phyloP scores from a whole-genome alignment of 2,888 invertebrate species.

The Leptopilina drosophilae region DNA sequence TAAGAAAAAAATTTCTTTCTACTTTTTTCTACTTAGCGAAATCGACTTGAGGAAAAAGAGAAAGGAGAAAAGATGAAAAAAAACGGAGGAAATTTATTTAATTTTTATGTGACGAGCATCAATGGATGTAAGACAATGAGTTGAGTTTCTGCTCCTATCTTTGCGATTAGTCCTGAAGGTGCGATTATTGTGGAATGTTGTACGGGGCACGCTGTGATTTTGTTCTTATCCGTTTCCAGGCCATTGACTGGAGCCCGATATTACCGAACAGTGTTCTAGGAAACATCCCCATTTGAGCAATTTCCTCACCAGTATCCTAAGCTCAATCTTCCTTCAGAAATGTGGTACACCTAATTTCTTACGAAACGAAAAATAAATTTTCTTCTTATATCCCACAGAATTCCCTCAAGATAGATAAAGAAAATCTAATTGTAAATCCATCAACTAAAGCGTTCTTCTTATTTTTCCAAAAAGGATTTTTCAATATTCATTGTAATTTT shows the following conservation, averaged over 20 bases:
- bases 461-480: too few species aligned
- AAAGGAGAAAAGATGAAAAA: not conserved
- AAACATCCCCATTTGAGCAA: constrained; percentile 58
- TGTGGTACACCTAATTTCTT: constrained; percentile 50
- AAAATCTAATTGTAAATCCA: not conserved
- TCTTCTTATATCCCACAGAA: constrained; percentile 34
- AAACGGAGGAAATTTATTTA: not conserved
- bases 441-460: too few species aligned
- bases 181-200: constrained; percentile 58
- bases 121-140: constrained; percentile 17
- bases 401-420: not conserved
- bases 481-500: too few species aligned
- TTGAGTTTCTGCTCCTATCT: constrained; percentile 47
- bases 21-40: not conserved
- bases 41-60: not conserved
- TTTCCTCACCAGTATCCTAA: constrained; percentile 53
- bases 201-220: constrained; percentile 62
- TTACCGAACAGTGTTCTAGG: constrained; percentile 60
- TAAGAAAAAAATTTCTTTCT: too few species aligned
- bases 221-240: constrained; percentile 65
- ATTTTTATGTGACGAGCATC: not conserved
- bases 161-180: constrained; percentile 53
- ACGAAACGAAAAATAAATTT: constrained; percentile 50
- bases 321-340: constrained; percentile 51
- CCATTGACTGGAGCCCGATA: constrained; percentile 63